Evolutionary conservation across 2,797 vertebrate genomes (phyloP).

Genomic region (Xyrichtys novacula): DNA sequence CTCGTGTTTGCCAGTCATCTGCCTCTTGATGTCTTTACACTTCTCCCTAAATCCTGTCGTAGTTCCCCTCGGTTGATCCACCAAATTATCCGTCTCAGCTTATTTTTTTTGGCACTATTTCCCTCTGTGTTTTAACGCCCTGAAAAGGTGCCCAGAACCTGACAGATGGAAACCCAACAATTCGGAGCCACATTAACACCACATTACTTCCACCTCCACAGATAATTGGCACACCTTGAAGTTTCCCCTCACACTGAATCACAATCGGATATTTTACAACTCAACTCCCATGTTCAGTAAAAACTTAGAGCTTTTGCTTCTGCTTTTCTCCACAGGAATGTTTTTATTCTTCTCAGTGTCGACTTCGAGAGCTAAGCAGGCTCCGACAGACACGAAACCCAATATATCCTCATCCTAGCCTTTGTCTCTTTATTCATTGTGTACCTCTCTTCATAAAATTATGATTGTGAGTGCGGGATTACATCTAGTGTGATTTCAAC

Average conservation of each 20-base stretch:
- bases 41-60: no score
- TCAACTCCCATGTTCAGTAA: not conserved
- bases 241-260: not conserved
- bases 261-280: conserved; percentile 1
- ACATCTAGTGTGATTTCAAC: conserved; percentile 27
- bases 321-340: not conserved
- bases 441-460: conserved; percentile 6
- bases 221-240: not conserved
- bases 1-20: no score
- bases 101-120: not conserved
- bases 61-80: not conserved
- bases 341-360: conserved; percentile 19
- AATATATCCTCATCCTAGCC: conserved; percentile 12
- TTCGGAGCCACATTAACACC: not conserved
- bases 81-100: not conserved
- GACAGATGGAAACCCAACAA: not conserved
- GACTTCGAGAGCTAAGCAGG: conserved; percentile 36
- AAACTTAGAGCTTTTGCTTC: not conserved
- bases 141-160: not conserved
- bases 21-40: no score
- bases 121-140: not conserved
- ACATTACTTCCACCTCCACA: not conserved
- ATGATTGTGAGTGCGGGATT: conserved; percentile 23
- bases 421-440: not conserved
- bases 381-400: conserved; percentile 9